Conservation (phyloP, 2,888 invertebrate species). For the Ecliptopera silaceata region DNA sequence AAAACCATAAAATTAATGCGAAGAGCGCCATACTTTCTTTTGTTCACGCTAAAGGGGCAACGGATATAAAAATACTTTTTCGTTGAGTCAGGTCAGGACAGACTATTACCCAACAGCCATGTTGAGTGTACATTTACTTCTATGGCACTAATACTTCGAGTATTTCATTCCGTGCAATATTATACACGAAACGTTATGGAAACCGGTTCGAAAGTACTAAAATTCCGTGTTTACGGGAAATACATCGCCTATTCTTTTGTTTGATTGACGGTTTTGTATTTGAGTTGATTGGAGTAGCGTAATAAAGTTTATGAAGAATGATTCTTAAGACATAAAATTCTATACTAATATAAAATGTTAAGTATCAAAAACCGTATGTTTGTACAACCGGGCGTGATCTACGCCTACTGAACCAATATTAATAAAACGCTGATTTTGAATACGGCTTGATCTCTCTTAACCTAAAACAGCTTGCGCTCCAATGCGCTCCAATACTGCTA, state of each 20-base stretch:
- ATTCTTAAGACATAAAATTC: neutral
- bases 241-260: neutral
- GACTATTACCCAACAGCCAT: neutral
- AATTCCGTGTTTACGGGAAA: neutral
- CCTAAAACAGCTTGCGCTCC: too few relatives aligned
- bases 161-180: neutral
- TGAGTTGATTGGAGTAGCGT: neutral
- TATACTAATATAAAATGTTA: too few relatives aligned
- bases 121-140: neutral
- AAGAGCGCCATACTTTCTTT: slow-evolving; percentile 3
- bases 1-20: neutral
- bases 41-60: slow-evolving; percentile 15
- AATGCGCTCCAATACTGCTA: too few relatives aligned
- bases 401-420: too few relatives aligned
- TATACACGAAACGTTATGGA: neutral
- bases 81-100: slow-evolving; percentile 32
- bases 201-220: neutral
- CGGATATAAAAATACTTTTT: slow-evolving; percentile 16
- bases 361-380: too few relatives aligned
- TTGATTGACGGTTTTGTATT: neutral
- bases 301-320: neutral
- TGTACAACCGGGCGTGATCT: too few relatives aligned
- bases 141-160: neutral
- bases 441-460: too few relatives aligned
- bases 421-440: too few relatives aligned